phyloP scores from a whole-genome alignment of 2,888 invertebrate species.

The Magallana nippona region DNA sequence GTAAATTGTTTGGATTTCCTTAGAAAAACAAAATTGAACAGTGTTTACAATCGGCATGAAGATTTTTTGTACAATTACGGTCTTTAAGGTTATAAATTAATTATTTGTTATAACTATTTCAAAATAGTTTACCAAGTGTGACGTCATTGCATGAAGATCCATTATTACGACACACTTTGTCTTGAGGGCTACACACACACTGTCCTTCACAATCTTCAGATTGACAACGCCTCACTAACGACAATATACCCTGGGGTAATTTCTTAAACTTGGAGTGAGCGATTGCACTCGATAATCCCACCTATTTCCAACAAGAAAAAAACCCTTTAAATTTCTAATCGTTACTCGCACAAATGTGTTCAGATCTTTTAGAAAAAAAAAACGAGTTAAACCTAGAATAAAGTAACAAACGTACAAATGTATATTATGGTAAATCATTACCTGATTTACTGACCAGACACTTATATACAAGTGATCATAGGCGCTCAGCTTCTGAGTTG shows the following conservation, averaged over 20 bases:
- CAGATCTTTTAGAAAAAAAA: too few relatives aligned
- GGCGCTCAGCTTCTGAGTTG: constrained; percentile 35
- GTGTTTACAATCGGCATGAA: too few relatives aligned
- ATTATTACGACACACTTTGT: constrained; percentile 47
- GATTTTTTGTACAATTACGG: too few relatives aligned
- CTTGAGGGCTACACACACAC: constrained; percentile 61
- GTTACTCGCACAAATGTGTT: too few relatives aligned
- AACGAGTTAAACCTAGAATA: background rate
- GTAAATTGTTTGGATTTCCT: constrained; percentile 37
- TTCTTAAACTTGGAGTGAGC: constrained; percentile 55
- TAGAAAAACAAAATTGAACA: background rate
- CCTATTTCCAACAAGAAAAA: constrained; percentile 37
- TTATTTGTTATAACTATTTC: background rate
- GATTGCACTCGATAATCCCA: constrained; percentile 55
- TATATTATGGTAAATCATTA: background rate
- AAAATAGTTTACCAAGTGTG: background rate
- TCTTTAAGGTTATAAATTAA: too few relatives aligned
- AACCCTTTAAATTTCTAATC: too few relatives aligned
- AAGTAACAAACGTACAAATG: too few relatives aligned
- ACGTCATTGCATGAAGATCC: constrained; percentile 33
- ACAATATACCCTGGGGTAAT: constrained; percentile 50
- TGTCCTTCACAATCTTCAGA: constrained; percentile 57
- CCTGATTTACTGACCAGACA: constrained; percentile 48
- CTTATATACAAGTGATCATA: constrained; percentile 40
- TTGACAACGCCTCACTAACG: constrained; percentile 55